phyloP scores from a whole-genome alignment of 2,797 vertebrate genomes.

The Rhabdomys pumilio region DNA sequence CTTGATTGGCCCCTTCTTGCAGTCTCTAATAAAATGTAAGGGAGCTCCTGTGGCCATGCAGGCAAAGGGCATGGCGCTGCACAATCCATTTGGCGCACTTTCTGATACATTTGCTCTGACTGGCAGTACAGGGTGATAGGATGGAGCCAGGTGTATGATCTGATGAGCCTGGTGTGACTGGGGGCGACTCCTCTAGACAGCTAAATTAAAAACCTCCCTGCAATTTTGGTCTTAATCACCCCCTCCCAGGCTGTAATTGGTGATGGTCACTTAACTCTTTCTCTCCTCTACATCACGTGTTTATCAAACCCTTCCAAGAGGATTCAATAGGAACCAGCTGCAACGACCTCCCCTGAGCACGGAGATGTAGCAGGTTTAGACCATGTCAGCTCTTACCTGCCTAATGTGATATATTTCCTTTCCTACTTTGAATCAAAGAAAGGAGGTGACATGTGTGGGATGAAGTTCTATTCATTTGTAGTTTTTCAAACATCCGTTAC shows the following conservation, averaged over 20 bases:
- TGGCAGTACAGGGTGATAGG: constrained; percentile 83
- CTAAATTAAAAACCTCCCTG: constrained; percentile 92
- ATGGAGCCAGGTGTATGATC: constrained; percentile 88
- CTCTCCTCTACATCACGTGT: constrained; percentile 54
- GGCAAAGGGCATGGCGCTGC: constrained; percentile 76
- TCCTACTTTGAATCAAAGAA: not conserved
- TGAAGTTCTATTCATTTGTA: not conserved
- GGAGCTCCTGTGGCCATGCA: constrained; percentile 70
- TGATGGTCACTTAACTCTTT: constrained; percentile 90
- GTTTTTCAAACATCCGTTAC: not conserved
- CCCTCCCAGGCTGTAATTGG: constrained; percentile 90
- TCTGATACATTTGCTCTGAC: constrained; percentile 85
- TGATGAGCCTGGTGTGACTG: constrained; percentile 89
- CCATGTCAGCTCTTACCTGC: not conserved
- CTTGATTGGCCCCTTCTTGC: constrained; percentile 36
- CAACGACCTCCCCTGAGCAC: not conserved
- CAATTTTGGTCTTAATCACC: constrained; percentile 91
- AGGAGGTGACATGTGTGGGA: not conserved
- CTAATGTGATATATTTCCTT: not conserved
- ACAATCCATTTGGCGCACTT: constrained; percentile 82
- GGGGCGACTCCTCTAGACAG: constrained; percentile 86
- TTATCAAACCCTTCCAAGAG: constrained; percentile 11
- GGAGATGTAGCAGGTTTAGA: too few relatives aligned
- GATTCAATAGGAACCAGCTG: not conserved
- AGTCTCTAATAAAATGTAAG: constrained; percentile 57